phyloP scores from a whole-genome alignment of 2,888 invertebrate species.

The Enoplolaimus lenunculus region DNA sequence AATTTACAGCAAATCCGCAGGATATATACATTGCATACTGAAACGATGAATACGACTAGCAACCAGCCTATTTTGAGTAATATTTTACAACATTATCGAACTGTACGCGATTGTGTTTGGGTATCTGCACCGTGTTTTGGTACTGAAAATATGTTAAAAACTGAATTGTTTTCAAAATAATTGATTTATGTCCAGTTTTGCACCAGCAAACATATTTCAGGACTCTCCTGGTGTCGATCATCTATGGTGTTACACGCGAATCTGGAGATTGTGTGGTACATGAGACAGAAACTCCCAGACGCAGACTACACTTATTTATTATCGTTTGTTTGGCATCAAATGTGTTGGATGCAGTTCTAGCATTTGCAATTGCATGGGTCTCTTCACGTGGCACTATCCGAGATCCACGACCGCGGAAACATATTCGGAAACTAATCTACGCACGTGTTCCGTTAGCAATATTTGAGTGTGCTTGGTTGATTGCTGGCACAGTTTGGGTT shows the following conservation, averaged over 20 bases:
- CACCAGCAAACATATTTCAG: too few species aligned
- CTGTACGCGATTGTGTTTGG: too few species aligned
- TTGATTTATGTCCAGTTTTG: too few species aligned
- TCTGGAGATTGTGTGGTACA: constrained; percentile 52
- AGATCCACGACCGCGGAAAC: constrained; percentile 55
- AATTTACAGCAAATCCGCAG: too few species aligned
- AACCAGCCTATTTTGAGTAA: too few species aligned
- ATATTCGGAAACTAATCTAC: constrained; percentile 58
- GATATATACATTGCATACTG: too few species aligned
- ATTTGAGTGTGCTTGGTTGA: constrained; percentile 63
- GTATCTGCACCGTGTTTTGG: too few species aligned
- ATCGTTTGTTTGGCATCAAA: constrained; percentile 35
- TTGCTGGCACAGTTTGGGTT: constrained; percentile 67
- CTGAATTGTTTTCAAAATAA: too few species aligned
- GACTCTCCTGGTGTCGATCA: constrained; percentile 54
- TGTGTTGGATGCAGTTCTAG: constrained; percentile 33
- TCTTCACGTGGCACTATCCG: constrained; percentile 63
- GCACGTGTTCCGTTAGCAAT: constrained; percentile 59
- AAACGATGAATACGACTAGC: too few species aligned
- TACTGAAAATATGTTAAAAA: too few species aligned
- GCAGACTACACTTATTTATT: constrained; percentile 55
- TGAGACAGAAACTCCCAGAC: constrained; percentile 44
- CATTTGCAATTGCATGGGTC: constrained; percentile 35
- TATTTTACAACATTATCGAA: too few species aligned
- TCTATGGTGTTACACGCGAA: constrained; percentile 53